Base-by-base conservation (phyloP, 2,888 invertebrate species). In the Sthenelais limicola region DNA sequence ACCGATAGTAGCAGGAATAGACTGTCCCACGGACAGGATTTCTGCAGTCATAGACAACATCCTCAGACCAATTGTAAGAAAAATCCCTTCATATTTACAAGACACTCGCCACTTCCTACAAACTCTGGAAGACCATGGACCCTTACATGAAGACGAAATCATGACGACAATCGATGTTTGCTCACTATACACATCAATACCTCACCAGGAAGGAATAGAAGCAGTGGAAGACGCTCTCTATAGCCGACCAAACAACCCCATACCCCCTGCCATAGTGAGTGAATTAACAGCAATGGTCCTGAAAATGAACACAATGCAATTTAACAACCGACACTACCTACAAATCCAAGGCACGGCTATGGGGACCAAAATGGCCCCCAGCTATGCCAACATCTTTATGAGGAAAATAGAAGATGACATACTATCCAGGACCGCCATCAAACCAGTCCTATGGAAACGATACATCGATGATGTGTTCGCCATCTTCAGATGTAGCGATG, bases 381-480 rank as follows among this genome's bases (percentile, higher is more conserved):
- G 35, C 7, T 62, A 35, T 21, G 62, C 62, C 9, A 62, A 62
- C 35, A 30, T 62, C 32, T 62, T 62, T 21, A 66, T 66, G 66
- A 3, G 1, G 18, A 15, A 26, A n/a, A 1, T 66, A 5, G 66
- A 66, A 66, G 21, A 1, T 12, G 43, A 38, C 3, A 3, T 35
- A n/a, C 38, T 35, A 2, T 18, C 26, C 35, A 1, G 9, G 1
- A 21, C 4, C 3, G 5, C 3, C n/a, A 3, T 66, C 15, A 12
- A 38, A 43, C 66, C 66, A 0, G 21, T 30, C 1, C n/a, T 35
- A 2, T 66, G 66, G 66, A 1, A 1, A 5, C 1, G 66, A 24
- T 66, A 43, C 43, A 66, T 66, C 18, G 66, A 66, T 38, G 66
- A 66, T 18, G 43, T 66, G 3, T 66, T 66, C 24, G 32, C 33